phyloP scores from a whole-genome alignment of 2,888 invertebrate genomes.

The Rhimphoctona megacephalus region DNA sequence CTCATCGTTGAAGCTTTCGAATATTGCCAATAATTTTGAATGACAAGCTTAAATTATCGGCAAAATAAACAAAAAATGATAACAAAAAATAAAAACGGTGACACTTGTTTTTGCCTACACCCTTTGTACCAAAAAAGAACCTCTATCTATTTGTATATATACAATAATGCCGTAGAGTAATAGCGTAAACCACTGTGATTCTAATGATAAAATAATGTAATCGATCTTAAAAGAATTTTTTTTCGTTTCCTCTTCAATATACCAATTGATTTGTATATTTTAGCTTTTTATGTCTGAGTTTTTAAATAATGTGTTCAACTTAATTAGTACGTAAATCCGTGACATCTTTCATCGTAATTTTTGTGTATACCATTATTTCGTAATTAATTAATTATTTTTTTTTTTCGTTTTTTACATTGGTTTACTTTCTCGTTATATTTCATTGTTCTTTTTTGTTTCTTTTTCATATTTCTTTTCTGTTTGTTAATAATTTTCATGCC shows the following conservation, averaged over 20 bases:
- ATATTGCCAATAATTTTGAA: slow-evolving; percentile 1
- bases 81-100: slow-evolving; percentile 59
- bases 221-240: slow-evolving; percentile 70
- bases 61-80: slow-evolving; percentile 17
- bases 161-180: slow-evolving; percentile 73
- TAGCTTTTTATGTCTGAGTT: slow-evolving; percentile 77
- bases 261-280: slow-evolving; percentile 74
- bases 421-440: slow-evolving; percentile 60
- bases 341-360: slow-evolving; percentile 69
- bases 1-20: slow-evolving; percentile 63
- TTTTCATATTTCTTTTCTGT: slow-evolving; percentile 56
- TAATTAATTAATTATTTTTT: slow-evolving; percentile 31
- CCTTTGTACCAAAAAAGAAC: slow-evolving; percentile 68
- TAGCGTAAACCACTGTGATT: slow-evolving; percentile 74
- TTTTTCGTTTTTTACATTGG: slow-evolving; percentile 14
- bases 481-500: slow-evolving; percentile 57
- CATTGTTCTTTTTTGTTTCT: slow-evolving; percentile 61
- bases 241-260: slow-evolving; percentile 69
- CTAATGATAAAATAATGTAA: slow-evolving; percentile 69
- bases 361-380: slow-evolving; percentile 67
- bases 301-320: slow-evolving; percentile 67
- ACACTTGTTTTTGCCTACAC: slow-evolving; percentile 72
- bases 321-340: slow-evolving; percentile 71
- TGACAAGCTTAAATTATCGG: not conserved
- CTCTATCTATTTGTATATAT: slow-evolving; percentile 68